These are phyloP conservation scores for Triops cancriformis DNA, from an alignment of 1,140 invertebrate genomes.

Conservation along the genomic window DNA sequence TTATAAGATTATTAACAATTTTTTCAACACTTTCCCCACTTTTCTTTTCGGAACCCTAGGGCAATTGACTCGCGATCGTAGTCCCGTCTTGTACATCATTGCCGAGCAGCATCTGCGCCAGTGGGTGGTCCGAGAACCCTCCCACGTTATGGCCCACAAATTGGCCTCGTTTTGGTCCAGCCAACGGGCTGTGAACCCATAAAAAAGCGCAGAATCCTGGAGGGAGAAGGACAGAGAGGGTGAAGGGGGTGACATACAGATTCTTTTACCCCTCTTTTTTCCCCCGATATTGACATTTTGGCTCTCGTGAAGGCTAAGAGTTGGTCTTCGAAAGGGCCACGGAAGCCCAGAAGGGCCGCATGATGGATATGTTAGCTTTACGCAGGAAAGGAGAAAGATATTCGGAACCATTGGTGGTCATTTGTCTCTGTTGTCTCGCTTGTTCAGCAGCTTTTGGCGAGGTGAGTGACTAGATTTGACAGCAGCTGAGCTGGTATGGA, in stretches of 20 bases:
- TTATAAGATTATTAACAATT: background rate
- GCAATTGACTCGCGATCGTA: background rate
- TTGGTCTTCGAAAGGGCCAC: background rate
- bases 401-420: background rate
- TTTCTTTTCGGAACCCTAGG: background rate
- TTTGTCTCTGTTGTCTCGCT: background rate
- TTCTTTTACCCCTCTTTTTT: no score
- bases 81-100: constrained; percentile 1
- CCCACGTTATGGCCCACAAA: constrained; percentile 1
- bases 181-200: background rate
- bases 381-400: background rate
- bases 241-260: no score
- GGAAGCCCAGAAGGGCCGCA: background rate
- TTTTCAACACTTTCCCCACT: background rate
- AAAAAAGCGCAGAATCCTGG: background rate
- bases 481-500: background rate
- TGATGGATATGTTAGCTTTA: background rate
- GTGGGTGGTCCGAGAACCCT: background rate
- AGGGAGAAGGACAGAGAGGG: no score
- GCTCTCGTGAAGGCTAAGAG: background rate
- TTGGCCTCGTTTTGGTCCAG: background rate
- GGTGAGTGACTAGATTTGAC: constrained; percentile 29
- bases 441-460: background rate
- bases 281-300: background rate
- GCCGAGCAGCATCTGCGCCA: constrained; percentile 3